These are phyloP conservation scores for Hoplodrina ambigua DNA, from an alignment of 2,888 invertebrate genomes.

Conservation along the genomic window DNA sequence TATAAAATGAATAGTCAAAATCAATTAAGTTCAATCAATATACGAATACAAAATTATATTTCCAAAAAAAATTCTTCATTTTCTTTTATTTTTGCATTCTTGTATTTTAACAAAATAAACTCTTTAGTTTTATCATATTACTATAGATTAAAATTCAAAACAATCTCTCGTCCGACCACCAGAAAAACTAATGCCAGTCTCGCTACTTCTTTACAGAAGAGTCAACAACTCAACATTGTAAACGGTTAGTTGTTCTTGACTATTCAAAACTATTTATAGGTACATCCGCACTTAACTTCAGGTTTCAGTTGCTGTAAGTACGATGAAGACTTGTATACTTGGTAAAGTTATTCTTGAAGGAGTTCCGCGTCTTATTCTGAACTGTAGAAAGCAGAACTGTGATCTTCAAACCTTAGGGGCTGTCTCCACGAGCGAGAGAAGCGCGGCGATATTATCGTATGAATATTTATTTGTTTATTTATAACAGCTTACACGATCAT, in stretches of 20 bases:
- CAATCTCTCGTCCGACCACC: neutral
- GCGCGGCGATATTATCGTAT: too few species aligned
- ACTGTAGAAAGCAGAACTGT: too few species aligned
- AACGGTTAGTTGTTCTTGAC: conserved; percentile 13
- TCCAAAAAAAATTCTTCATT: too few species aligned
- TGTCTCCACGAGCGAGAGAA: too few species aligned
- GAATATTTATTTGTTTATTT: too few species aligned
- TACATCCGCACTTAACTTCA: conserved; percentile 6
- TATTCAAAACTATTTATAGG: conserved; percentile 45
- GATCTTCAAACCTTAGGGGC: neutral
- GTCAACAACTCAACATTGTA: conserved; percentile 45
- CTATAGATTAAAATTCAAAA: conserved; percentile 22
- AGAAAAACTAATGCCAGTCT: conserved; percentile 25
- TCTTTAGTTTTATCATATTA: neutral
- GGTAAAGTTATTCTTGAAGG: conserved; percentile 9
- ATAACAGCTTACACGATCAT: too few species aligned
- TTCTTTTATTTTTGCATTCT: too few species aligned
- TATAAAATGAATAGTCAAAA: too few species aligned
- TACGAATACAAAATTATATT: too few species aligned
- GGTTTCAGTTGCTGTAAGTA: conserved; percentile 21
- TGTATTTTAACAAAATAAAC: too few species aligned
- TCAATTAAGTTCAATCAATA: too few species aligned
- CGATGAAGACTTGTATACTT: conserved; percentile 21
- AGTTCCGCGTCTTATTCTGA: conserved; percentile 14
- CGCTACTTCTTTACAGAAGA: conserved; percentile 21